Percentiles rank a stretch among this genome's conserved stretches.
phyloP scores from a whole-genome alignment of 2,888 invertebrate genomes.

The Escarpia spicata region DNA sequence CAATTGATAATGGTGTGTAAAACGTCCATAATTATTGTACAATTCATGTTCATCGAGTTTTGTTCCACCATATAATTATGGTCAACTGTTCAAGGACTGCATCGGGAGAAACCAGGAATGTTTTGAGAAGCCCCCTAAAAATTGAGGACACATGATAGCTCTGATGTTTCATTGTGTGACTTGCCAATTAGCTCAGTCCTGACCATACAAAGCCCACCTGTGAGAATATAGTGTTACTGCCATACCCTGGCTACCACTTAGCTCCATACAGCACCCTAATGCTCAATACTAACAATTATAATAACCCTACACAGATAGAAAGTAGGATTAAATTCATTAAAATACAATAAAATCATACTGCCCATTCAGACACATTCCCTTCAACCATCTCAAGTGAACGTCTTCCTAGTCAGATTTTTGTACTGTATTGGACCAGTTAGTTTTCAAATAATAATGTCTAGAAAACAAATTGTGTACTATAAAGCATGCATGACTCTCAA shows the following conservation, averaged over 20 bases:
- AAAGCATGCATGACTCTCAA: not conserved
- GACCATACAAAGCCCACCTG: constrained; percentile 10
- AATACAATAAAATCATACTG: not conserved
- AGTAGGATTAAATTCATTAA: not conserved
- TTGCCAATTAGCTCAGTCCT: not conserved
- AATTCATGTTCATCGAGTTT: not conserved
- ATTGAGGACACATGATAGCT: not conserved
- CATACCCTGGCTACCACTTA: not conserved
- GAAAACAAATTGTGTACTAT: too few species aligned
- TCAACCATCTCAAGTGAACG: not conserved
- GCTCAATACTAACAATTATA: not conserved
- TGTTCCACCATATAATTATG: not conserved
- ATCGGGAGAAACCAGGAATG: not conserved
- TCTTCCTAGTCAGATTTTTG: not conserved
- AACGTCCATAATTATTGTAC: too few species aligned
- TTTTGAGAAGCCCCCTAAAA: not conserved
- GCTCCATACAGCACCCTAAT: not conserved
- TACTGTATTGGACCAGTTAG: not conserved
- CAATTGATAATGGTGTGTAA: too few species aligned
- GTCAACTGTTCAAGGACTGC: not conserved
- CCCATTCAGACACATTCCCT: not conserved
- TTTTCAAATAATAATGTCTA: too few species aligned
- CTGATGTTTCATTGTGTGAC: not conserved
- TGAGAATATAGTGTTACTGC: not conserved
- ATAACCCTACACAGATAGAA: not conserved